These are phyloP conservation scores for Porites rus DNA, from an alignment of 92 coral and sea anemone genomes.

Conservation along the genomic window DNA sequence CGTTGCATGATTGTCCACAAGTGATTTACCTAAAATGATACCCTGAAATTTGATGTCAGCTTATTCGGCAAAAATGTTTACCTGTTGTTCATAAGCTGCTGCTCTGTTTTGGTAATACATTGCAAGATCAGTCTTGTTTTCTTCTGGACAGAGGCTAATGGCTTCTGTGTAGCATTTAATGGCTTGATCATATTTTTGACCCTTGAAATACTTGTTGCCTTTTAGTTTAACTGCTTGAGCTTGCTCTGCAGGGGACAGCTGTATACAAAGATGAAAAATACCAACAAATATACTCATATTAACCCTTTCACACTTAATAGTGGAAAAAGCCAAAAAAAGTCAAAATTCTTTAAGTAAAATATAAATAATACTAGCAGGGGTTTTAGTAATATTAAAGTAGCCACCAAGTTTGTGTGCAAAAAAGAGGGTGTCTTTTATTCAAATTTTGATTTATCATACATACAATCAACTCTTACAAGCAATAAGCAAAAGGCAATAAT, in stretches of 20 bases:
- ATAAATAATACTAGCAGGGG: no score
- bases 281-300: not conserved
- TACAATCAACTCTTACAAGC: no score
- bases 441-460: no score
- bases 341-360: no score
- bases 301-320: no score
- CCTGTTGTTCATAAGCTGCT: constrained; percentile 96
- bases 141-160: constrained; percentile 88
- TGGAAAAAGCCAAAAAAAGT: no score
- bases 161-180: constrained; percentile 95
- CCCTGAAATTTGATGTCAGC: not conserved
- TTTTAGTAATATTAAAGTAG: no score
- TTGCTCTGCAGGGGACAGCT: constrained; percentile 82
- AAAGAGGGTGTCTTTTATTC: no score
- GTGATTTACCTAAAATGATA: no score
- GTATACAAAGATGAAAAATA: not conserved
- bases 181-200: constrained; percentile 86
- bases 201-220: constrained; percentile 97
- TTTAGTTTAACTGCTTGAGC: constrained; percentile 87
- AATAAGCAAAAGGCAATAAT: no score
- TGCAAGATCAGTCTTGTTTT: constrained; percentile 79
- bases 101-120: constrained; percentile 96
- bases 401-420: no score
- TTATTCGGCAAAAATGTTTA: not conserved
- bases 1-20: no score